These are phyloP conservation scores for Plagodis pulveraria DNA, from an alignment of 2,888 invertebrate genomes.

Conservation along the genomic window DNA sequence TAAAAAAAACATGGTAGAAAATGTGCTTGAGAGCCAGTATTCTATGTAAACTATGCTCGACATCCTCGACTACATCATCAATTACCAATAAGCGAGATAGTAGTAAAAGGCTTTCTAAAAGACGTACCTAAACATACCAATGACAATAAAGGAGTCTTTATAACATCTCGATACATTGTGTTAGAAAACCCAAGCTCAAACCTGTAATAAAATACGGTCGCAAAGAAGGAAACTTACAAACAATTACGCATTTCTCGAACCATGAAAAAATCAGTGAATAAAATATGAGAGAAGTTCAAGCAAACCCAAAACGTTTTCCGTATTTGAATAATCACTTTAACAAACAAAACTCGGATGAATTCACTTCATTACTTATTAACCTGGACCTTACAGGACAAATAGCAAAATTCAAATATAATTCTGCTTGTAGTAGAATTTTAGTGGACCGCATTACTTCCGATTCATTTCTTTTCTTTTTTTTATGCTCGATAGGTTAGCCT, in stretches of 20 bases:
- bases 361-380: conserved; percentile 83
- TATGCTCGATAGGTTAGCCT: no score
- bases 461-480: no score
- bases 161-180: no score
- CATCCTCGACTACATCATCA: no score
- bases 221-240: conserved; percentile 60
- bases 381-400: conserved; percentile 61
- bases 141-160: no score
- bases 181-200: conserved; percentile 2
- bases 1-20: no score
- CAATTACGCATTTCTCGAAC: conserved; percentile 73
- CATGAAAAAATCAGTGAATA: conserved; percentile 81
- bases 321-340: conserved; percentile 85
- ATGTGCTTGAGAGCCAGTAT: no score
- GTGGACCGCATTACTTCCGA: background rate
- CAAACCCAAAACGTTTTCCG: conserved; percentile 81
- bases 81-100: no score
- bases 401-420: conserved; percentile 37
- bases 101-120: no score
- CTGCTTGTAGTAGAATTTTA: no score
- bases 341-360: conserved; percentile 80
- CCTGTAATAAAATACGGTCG: conserved; percentile 31
- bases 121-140: no score
- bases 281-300: conserved; percentile 82
- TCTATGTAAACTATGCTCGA: no score